Base-by-base conservation (phyloP, 2,797 vertebrate genomes). In the Hozukius guyotensis region DNA sequence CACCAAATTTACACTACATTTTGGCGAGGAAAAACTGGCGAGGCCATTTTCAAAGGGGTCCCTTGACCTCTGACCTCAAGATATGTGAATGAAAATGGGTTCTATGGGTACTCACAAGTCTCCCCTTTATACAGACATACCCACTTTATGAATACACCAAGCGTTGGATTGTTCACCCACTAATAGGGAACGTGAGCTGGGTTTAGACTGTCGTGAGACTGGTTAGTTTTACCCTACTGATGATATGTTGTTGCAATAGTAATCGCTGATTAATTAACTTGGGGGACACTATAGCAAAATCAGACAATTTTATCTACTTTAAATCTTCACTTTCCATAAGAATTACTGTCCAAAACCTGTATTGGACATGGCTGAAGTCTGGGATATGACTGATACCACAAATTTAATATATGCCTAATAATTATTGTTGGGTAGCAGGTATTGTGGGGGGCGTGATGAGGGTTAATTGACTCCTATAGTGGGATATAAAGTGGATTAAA, bases 401-500 rank as follows among this genome's bases (percentile, higher is more conserved):
- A 0, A 61, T 55, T 5, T 32, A 18, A 29, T 32, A 24, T 8
- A 52, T 42, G 13, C 49, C 8, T 56, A 56, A 12, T 56, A 56
- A 12, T 6, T 52, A 25, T 38, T 27, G 20, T 2, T 55, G 10
- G 4, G 7, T 0, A 56, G 72, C 6, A 24, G 9, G 22, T 29
- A 10, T 18, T 60, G 5, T 25, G 4, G 6, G 6, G 10, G 29
- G 27, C 11, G 22, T 57, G 16, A 9, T 52, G n/a, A 38, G n/a
- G 29, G 1, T 69, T 63, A 53, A 70, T 24, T 27, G 38, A 34
- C 60, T 75, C 55, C 24, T 31, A 38, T 46, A 8, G 20, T 4
- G 65, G 59, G 24, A 73, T 49, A n/a, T 25, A 29, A 74, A 77
- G 52, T 70, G 80, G 53, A 85, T 88, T 78, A 60, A 65, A 82